Base-by-base conservation (phyloP, 2,113 vertebrate genomes). In the Rutilus rutilus region DNA sequence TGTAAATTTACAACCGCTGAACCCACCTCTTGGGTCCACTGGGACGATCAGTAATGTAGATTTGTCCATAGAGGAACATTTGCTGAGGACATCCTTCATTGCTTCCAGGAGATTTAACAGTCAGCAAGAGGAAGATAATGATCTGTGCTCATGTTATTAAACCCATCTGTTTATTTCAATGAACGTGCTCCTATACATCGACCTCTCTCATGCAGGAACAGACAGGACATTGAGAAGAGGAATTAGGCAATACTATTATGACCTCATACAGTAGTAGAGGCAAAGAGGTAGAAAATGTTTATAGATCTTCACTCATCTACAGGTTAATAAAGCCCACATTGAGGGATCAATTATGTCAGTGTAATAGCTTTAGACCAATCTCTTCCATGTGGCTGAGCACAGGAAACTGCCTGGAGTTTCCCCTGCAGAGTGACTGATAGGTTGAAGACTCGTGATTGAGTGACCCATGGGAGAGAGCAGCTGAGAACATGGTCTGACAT, bases 401-500 rank as follows among this genome's bases (percentile, higher is more conserved):
- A 64, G 78, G 84, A 69, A 87, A 65, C 64, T 75, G 85, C 71
- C 78, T 59, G 64, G 57, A 69, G 82, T 30, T 82, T 45, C 75
- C 78, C 86, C 60, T 89, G 90, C 81, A 57, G 88, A 82, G 88
- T 87, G 92, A 91, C 88, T 83, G 89, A 90, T 90, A 54, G 73
- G 30, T 82, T 69, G 42, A 73, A 79, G 90, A 64, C 90, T 78
- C 36, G 50, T 84, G 88, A 83, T 89, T 91, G 92, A 94, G 89
- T 91, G 92, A 76, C 89, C 89, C 65, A 39, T 42, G 89, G 83
- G 91, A 91, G 87, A 82, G 82, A 91, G 90, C 92, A 93, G 92
- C 91, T 88, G 83, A 92, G 88, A 82, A 90, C 25, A 65, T 90
- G 86, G 69, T 86, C 73, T 81, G 87, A 90, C 90, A 92, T 91